phyloP scores from a whole-genome alignment of 2,797 vertebrate species.

The Amblyraja radiata region DNA sequence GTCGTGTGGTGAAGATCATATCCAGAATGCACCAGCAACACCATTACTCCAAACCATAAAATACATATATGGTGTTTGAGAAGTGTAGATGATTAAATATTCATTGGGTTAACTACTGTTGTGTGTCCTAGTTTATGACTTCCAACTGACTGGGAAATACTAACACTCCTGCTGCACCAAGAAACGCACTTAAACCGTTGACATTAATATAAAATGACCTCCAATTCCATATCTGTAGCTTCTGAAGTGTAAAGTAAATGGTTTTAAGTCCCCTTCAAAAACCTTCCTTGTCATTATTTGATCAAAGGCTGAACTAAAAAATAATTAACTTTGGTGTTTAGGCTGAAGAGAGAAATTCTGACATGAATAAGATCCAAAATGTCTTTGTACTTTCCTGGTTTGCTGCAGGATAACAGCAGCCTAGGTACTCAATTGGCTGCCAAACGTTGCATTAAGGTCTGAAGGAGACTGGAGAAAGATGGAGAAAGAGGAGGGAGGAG shows the following conservation, averaged over 20 bases:
- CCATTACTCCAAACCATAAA: neutral
- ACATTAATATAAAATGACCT: slow-evolving; percentile 21
- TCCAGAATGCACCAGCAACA: neutral
- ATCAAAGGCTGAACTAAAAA: neutral
- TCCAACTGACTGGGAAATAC: neutral
- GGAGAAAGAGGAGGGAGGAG: neutral
- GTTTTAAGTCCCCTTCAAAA: slow-evolving; percentile 20
- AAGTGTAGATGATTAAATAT: neutral
- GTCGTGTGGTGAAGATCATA: too few relatives aligned
- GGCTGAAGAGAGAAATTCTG: neutral
- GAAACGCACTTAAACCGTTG: neutral
- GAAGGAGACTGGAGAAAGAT: neutral
- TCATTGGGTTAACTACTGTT: neutral
- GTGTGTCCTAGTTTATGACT: neutral
- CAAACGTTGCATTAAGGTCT: neutral
- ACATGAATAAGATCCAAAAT: neutral
- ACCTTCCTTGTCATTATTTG: slow-evolving; percentile 3
- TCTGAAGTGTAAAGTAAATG: slow-evolving; percentile 20
- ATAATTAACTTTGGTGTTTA: neutral
- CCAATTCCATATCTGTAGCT: slow-evolving; percentile 3
- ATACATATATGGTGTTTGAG: neutral
- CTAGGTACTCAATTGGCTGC: neutral
- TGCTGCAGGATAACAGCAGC: neutral
- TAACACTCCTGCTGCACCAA: neutral
- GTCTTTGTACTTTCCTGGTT: neutral